Evolutionary conservation across 2,888 invertebrate species (phyloP).

Genomic region (Hyposoter dolosus): DNA sequence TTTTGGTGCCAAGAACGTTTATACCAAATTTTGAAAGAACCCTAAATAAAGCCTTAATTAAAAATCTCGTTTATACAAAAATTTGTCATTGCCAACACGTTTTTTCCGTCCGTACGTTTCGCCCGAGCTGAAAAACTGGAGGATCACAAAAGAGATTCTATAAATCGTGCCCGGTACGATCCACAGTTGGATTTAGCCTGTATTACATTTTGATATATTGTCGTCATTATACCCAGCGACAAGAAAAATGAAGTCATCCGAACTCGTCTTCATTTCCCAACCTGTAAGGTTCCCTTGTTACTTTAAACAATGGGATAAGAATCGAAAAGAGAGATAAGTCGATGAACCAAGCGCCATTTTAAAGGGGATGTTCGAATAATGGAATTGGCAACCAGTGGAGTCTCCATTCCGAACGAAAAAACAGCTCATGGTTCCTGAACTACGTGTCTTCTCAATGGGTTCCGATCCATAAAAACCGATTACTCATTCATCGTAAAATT

Average conservation of each 20-base stretch:
- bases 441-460: background rate
- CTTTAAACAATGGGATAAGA: background rate
- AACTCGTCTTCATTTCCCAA: background rate
- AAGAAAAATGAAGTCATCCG: background rate
- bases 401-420: background rate
- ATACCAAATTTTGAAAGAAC: too few relatives aligned
- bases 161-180: background rate
- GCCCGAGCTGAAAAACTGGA: too few relatives aligned
- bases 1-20: too few relatives aligned
- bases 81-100: too few relatives aligned
- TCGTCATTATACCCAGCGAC: background rate
- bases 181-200: background rate
- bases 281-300: background rate
- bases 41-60: too few relatives aligned
- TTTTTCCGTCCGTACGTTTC: too few relatives aligned
- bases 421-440: background rate
- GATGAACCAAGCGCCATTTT: background rate
- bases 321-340: background rate
- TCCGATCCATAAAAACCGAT: background rate
- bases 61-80: too few relatives aligned
- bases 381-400: background rate
- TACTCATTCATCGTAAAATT: background rate
- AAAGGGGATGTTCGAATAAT: background rate
- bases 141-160: too few relatives aligned
- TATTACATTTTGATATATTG: background rate